Evolutionary conservation across 2,113 vertebrate species (phyloP).

Genomic region (Bujurquina vittata): DNA sequence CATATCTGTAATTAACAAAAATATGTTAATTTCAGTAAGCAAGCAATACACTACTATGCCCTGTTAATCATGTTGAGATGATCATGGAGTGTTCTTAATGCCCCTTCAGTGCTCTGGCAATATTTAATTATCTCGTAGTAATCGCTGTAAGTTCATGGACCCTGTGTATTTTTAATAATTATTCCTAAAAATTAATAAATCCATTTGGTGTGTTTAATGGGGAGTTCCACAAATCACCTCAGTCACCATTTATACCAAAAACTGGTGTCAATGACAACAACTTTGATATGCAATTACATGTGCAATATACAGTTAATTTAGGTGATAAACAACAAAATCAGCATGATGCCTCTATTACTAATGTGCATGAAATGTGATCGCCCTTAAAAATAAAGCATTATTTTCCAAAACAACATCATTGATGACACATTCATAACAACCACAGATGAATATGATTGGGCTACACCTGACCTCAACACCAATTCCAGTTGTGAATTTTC

Average conservation of each 20-base stretch:
- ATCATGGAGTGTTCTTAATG: constrained; percentile 9
- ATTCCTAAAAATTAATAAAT: neutral
- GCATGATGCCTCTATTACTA: constrained; percentile 22
- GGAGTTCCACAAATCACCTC: neutral
- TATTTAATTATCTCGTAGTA: neutral
- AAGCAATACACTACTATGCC: neutral
- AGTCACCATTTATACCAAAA: neutral
- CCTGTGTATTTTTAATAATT: constrained; percentile 2
- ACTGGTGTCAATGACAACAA: neutral
- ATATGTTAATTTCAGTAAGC: neutral
- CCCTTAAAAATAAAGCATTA: constrained; percentile 14
- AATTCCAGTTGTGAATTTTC: constrained; percentile 69
- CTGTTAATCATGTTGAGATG: neutral
- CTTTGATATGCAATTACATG: neutral
- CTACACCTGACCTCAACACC: constrained; percentile 72
- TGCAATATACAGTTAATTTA: constrained; percentile 20
- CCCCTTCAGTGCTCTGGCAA: neutral
- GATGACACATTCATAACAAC: constrained; percentile 42
- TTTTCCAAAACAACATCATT: constrained; percentile 33
- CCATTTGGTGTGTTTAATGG: neutral
- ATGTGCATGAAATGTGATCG: constrained; percentile 33
- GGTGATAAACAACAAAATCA: constrained; percentile 5
- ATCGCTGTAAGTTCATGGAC: neutral
- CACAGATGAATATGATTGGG: constrained; percentile 66
- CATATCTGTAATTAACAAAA: neutral